Evolutionary conservation across 2,888 invertebrate genomes (phyloP), one percentile per base, ranked within the genome.

Genomic region (Anthoptus insignis): DNA sequence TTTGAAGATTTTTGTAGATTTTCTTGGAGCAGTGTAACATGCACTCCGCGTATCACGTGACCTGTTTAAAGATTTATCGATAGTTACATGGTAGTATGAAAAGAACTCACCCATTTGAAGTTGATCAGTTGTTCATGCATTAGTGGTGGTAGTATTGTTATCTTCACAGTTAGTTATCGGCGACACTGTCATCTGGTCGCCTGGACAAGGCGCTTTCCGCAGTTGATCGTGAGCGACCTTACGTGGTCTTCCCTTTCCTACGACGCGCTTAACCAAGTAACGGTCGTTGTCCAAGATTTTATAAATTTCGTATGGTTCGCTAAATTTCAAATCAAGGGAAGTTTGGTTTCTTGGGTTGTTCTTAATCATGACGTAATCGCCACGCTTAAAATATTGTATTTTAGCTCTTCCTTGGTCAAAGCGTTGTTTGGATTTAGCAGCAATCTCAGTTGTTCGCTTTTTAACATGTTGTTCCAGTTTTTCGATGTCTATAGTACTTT

Each of bases 201-300:
- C 27, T 21, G 53, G 53, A 19, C 27, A 64, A 60, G 67, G 70
- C 4, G 68, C 70, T 14, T 58, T 53, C 1, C 70, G 66, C 2
- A 71, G 66, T 47, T 73, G 73, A 19, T 73, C 68, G 11, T 73
- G 70, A 3, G 71, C 70, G 1, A 70, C 71, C 52, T 73, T 73
- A 11, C 68, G 60, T n/a, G 68, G 69, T 32, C 67, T 34, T 22
- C 70, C 71, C 42, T 57, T 53, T 14, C 69, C 70, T 2, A 45
- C 39, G 2, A 72, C 70, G 32, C 21, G 22, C 42, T 69, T 72
- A 0, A 74, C 67, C 1, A 71, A 14, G 32, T 68, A 66, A 24
- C 71, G 66, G 22, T 70, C 67, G 9, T 65, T 68, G 2, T 68
- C 67, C 4, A 65, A 42, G 0, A 69, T 16, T 37, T n/a, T 65